A percentile compares a stretch with the other conserved stretches of the same genome.
These are phyloP conservation scores for Synergus umbraculus DNA, from an alignment of 2,888 invertebrate genomes.

Conservation along the genomic window DNA sequence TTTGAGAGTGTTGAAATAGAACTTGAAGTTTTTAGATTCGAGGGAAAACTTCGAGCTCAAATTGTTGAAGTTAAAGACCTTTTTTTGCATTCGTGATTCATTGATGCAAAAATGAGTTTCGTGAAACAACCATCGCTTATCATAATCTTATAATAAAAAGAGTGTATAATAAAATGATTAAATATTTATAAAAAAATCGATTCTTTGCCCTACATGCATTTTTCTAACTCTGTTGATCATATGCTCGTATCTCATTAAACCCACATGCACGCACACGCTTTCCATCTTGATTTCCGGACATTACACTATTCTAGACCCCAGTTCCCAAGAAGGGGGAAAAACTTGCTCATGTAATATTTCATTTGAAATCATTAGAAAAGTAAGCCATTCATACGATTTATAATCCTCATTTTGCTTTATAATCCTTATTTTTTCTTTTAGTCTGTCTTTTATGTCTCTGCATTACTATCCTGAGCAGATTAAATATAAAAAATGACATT, in stretches of 20 bases:
- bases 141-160: not conserved
- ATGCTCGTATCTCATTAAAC: slow-evolving; percentile 34
- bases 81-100: not conserved
- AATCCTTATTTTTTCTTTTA: not conserved
- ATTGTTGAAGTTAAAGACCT: not conserved
- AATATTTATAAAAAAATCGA: slow-evolving; percentile 28
- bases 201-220: slow-evolving; percentile 27
- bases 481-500: not conserved
- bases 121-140: slow-evolving; percentile 2
- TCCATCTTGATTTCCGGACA: slow-evolving; percentile 23
- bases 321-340: not conserved
- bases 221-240: slow-evolving; percentile 11
- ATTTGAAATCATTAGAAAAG: not conserved
- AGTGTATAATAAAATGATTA: slow-evolving; percentile 9
- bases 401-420: too few species aligned
- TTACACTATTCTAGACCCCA: not conserved
- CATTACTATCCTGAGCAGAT: not conserved
- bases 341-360: not conserved
- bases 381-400: too few species aligned
- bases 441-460: not conserved
- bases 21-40: not conserved
- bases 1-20: too few species aligned
- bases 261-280: slow-evolving; percentile 2
- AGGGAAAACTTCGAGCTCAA: not conserved
- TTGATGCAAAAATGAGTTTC: not conserved